A percentile compares a stretch with the other conserved stretches of the same genome.
Evolutionary conservation across 1,140 invertebrate species (phyloP).

Genomic region (Drosophila prosaltans): DNA sequence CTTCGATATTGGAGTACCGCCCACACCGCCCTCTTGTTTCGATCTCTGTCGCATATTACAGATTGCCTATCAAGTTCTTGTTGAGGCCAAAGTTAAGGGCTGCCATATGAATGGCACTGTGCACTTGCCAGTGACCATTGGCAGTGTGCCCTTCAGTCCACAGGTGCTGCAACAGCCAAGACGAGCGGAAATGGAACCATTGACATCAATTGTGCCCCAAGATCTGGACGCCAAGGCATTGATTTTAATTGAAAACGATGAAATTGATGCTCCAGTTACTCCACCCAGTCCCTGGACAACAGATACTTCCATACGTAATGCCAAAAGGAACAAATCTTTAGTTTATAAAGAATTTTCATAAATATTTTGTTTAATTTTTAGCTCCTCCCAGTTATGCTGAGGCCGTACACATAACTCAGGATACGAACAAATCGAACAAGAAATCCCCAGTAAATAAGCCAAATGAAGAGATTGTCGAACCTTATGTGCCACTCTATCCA

Average conservation of each 20-base stretch:
- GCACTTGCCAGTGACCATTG: slow-evolving; percentile 84
- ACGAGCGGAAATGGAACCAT: slow-evolving; percentile 18
- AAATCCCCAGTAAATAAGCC: slow-evolving; percentile 1
- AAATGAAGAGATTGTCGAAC: not conserved
- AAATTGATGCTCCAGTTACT: not conserved
- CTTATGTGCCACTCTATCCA: slow-evolving; percentile 56
- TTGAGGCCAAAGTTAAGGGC: slow-evolving; percentile 83
- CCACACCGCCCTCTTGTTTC: slow-evolving; percentile 88
- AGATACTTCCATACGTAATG: slow-evolving; percentile 50
- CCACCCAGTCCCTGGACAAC: slow-evolving; percentile 48
- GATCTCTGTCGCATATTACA: slow-evolving; percentile 88
- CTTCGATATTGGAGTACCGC: slow-evolving; percentile 85
- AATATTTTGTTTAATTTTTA: slow-evolving; percentile 13
- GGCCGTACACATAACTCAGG: slow-evolving; percentile 50
- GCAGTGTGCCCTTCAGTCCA: slow-evolving; percentile 84
- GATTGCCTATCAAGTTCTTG: slow-evolving; percentile 87
- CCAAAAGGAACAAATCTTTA: not conserved
- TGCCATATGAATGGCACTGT: slow-evolving; percentile 83
- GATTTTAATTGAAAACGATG: slow-evolving; percentile 33
- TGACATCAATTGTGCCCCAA: slow-evolving; percentile 35
- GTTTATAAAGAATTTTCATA: not conserved
- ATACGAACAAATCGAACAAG: not conserved
- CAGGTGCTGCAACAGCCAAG: slow-evolving; percentile 37
- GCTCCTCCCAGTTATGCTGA: slow-evolving; percentile 58
- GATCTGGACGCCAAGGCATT: slow-evolving; percentile 58